Conservation (phyloP, 2,113 vertebrate species). For the Heterocephalus glaber region DNA sequence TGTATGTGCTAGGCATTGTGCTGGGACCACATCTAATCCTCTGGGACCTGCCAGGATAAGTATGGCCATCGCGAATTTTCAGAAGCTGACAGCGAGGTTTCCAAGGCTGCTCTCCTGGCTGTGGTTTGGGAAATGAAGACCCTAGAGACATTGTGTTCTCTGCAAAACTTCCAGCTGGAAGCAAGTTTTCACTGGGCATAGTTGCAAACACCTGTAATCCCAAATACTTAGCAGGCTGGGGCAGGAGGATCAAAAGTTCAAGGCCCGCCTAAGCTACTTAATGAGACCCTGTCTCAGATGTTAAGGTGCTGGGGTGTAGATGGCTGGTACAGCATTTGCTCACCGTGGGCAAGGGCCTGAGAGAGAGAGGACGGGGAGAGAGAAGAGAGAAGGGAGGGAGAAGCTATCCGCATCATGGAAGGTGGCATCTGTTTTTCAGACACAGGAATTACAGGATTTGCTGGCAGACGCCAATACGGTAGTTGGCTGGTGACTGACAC, state of each 20-base stretch:
- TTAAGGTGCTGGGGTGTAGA: not conserved
- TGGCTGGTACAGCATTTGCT: not conserved
- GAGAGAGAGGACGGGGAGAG: not conserved
- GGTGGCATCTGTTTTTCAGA: not conserved
- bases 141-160: not conserved
- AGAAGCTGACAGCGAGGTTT: not conserved
- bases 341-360: not conserved
- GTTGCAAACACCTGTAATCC: not conserved
- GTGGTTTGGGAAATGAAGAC: not conserved
- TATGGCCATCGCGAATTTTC: accelerated
- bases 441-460: not conserved
- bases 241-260: not conserved
- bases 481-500: not conserved
- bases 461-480: not conserved
- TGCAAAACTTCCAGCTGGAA: not conserved
- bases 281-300: not conserved
- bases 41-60: not conserved
- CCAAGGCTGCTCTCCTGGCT: not conserved
- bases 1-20: not conserved
- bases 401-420: not conserved
- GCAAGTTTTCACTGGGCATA: not conserved
- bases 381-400: no score
- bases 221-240: not conserved
- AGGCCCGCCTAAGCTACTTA: not conserved
- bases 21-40: not conserved